Percentiles rank a stretch among this genome's conserved stretches.
These are phyloP conservation scores for Apotomis betuletana DNA, from an alignment of 2,888 invertebrate species.

Conservation along the genomic window DNA sequence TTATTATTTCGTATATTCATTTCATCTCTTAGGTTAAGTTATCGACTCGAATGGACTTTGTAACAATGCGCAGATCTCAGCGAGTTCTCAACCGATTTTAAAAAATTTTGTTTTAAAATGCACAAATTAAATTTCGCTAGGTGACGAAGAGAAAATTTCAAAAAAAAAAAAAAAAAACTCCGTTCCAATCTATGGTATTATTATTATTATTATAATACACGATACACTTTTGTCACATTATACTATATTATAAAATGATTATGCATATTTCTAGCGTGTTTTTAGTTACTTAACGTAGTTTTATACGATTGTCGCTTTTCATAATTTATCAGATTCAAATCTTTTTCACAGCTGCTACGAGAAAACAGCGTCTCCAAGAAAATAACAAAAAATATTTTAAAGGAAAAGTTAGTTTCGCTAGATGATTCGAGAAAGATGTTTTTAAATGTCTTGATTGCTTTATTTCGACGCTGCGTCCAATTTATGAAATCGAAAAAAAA, in stretches of 20 bases:
- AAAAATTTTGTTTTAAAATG: no score
- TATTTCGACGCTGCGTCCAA: constrained; percentile 4
- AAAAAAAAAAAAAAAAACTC: no score
- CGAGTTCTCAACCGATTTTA: no score
- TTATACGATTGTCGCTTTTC: constrained; percentile 22
- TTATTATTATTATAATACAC: background rate
- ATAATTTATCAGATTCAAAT: constrained; percentile 32
- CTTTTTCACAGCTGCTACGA: constrained; percentile 16
- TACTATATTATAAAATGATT: background rate
- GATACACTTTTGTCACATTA: background rate
- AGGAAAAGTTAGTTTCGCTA: constrained; percentile 16
- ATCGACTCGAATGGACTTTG: no score
- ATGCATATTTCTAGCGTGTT: background rate
- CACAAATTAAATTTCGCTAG: no score
- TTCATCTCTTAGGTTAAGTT: no score
- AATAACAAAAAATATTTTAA: constrained; percentile 7
- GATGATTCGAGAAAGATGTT: constrained; percentile 4
- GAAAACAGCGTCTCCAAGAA: constrained; percentile 18
- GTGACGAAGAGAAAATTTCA: no score
- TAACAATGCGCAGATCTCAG: no score
- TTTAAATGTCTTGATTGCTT: constrained; percentile 28
- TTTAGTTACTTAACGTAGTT: background rate
- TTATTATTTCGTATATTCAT: no score
- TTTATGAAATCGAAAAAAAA: constrained; percentile 5
- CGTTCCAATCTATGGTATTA: no score